phyloP scores from a whole-genome alignment of 2,113 vertebrate species.

The Ranitomeya imitator region DNA sequence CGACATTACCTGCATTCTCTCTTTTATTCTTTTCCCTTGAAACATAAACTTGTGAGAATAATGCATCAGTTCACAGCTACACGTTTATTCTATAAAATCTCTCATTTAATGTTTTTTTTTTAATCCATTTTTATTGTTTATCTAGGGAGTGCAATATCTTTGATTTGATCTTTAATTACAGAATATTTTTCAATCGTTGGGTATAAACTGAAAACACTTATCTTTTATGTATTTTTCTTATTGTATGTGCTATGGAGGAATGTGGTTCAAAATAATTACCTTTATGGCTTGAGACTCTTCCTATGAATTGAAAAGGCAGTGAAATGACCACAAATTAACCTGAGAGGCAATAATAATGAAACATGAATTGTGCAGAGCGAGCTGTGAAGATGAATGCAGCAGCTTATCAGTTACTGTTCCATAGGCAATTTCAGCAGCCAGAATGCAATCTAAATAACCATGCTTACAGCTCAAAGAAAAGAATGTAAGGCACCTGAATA shows the following conservation, averaged over 20 bases:
- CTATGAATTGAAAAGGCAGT: constrained; percentile 14
- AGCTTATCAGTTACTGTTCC: constrained; percentile 40
- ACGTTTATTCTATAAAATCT: neutral
- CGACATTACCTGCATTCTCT: neutral
- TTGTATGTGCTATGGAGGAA: neutral
- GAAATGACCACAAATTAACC: constrained; percentile 42
- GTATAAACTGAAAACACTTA: neutral
- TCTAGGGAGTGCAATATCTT: neutral
- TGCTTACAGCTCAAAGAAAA: constrained; percentile 12
- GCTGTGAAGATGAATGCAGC: constrained; percentile 32
- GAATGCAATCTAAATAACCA: constrained; percentile 34
- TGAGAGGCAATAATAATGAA: constrained; percentile 30
- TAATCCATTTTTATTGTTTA: neutral
- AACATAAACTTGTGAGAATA: neutral
- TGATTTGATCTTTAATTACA: constrained; percentile 23
- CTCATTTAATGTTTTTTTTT: neutral
- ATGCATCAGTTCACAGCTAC: neutral
- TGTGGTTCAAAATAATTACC: constrained; percentile 31
- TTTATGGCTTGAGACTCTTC: constrained; percentile 28
- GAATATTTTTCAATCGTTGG: neutral
- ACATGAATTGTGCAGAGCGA: constrained; percentile 20
- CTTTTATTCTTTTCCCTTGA: neutral
- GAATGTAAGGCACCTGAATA: constrained; percentile 5
- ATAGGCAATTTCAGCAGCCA: constrained; percentile 37
- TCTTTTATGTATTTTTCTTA: constrained; percentile 10